Percentiles rank a stretch among this genome's conserved stretches.
Conservation (phyloP, 2,888 invertebrate species). For the Geophilus truncorum region DNA sequence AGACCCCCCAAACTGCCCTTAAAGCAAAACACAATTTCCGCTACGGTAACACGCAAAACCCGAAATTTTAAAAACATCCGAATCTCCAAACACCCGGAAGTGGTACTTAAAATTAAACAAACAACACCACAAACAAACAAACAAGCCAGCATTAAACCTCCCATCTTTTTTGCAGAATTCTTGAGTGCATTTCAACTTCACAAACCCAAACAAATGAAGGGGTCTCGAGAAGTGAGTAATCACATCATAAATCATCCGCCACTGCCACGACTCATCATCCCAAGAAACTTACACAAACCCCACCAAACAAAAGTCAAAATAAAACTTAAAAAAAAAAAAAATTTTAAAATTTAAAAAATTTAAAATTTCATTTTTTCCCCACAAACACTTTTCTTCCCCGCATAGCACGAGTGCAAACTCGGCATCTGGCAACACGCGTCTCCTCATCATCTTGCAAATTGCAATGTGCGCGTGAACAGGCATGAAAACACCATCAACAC, state of each 20-base stretch:
- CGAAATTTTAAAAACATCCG: too few species aligned
- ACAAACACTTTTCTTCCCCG: not conserved
- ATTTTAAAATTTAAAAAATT: not conserved
- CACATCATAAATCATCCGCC: conserved; percentile 3
- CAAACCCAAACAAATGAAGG: not conserved
- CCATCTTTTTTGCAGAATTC: too few species aligned
- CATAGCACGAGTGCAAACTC: not conserved
- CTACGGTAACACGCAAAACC: too few species aligned
- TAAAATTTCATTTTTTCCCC: not conserved
- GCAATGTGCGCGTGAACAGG: conserved; percentile 25
- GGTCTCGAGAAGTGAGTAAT: conserved; percentile 3
- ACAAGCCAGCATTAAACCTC: too few species aligned
- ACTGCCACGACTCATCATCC: not conserved
- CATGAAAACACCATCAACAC: conserved; percentile 27
- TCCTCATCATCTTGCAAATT: not conserved
- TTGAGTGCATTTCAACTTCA: not conserved
- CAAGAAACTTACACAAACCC: not conserved
- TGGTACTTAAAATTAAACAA: too few species aligned
- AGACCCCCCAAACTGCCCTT: too few species aligned
- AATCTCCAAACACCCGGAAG: too few species aligned
- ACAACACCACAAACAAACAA: too few species aligned
- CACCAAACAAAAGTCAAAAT: not conserved
- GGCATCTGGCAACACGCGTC: not conserved
- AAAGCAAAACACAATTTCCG: too few species aligned
- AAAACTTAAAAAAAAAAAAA: not conserved